Conservation (phyloP, 2,113 vertebrate species). For the Cathartes aura region DNA sequence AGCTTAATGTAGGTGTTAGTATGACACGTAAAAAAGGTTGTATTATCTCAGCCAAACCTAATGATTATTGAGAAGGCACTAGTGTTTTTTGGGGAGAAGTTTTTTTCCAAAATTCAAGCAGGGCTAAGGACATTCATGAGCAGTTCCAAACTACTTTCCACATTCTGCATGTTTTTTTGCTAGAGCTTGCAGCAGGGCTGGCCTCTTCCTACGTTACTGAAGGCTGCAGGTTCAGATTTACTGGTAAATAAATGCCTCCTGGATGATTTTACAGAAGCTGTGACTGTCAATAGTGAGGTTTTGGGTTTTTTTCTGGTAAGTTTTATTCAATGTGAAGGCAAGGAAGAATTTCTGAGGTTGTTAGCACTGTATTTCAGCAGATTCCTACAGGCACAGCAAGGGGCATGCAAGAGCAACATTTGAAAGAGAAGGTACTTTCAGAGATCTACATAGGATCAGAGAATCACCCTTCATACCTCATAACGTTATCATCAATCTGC, state of each 20-base stretch:
- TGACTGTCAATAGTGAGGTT: background rate
- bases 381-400: background rate
- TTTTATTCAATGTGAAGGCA: background rate
- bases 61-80: background rate
- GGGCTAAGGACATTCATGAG: background rate
- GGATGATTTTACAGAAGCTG: background rate
- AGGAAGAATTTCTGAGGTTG: background rate
- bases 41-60: background rate
- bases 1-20: background rate
- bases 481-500: conserved; percentile 96
- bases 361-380: background rate
- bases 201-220: background rate
- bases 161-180: background rate
- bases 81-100: background rate
- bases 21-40: background rate
- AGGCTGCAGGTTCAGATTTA: background rate
- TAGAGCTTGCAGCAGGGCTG: background rate
- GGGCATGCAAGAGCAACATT: background rate
- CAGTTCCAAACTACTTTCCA: background rate
- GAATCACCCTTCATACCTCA: conserved; percentile 83
- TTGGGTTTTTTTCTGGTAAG: background rate
- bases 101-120: background rate
- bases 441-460: background rate
- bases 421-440: background rate
- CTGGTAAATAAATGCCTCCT: background rate